Evolutionary conservation across 1,140 invertebrate species (phyloP).

Genomic region (Achatina immaculata): DNA sequence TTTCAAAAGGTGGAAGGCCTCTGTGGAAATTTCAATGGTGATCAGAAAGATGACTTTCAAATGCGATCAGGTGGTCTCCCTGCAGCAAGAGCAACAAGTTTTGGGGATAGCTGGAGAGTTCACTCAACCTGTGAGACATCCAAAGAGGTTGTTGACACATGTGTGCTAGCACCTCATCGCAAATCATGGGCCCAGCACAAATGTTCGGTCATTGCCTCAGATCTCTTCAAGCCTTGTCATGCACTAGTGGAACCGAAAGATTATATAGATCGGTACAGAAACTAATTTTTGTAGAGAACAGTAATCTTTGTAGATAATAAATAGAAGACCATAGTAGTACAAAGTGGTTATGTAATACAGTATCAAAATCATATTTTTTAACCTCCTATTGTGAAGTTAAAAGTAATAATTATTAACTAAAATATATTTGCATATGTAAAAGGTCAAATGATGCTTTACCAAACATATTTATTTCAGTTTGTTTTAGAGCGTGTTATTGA

Average conservation of each 20-base stretch:
- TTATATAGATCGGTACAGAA: neutral
- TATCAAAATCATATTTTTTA: no score
- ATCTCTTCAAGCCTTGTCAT: constrained; percentile 83
- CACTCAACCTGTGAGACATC: constrained; percentile 78
- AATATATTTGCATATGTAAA: no score
- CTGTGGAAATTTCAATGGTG: constrained; percentile 91
- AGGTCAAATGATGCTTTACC: no score
- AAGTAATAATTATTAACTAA: no score
- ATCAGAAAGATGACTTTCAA: constrained; percentile 78
- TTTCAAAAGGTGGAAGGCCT: constrained; percentile 80
- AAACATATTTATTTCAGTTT: no score
- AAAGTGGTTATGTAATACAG: no score
- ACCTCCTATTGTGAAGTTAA: no score
- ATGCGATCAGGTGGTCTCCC: constrained; percentile 81
- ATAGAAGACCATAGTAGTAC: no score
- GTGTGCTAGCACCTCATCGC: constrained; percentile 79
- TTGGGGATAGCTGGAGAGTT: constrained; percentile 90
- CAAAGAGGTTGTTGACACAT: constrained; percentile 76
- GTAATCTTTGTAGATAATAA: no score
- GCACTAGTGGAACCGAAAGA: constrained; percentile 75
- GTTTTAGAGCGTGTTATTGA: no score
- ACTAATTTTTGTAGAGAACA: no score
- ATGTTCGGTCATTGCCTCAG: constrained; percentile 82
- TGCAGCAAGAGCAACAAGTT: constrained; percentile 80
- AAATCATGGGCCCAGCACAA: constrained; percentile 82